These are phyloP conservation scores for Cheirogaleus medius DNA, from an alignment of 2,113 vertebrate species.

Conservation along the genomic window DNA sequence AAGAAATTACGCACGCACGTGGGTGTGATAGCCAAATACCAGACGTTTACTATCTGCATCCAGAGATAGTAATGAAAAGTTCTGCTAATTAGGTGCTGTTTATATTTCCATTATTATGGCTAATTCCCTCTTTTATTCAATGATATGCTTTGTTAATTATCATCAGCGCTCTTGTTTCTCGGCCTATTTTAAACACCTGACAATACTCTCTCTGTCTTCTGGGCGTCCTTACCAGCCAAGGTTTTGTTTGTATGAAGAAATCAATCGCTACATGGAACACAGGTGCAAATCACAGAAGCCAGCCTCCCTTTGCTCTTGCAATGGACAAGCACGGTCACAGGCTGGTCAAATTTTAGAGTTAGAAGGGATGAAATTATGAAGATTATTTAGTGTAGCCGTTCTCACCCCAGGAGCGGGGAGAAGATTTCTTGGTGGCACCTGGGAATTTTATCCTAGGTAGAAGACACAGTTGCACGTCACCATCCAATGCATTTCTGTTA, in stretches of 20 bases:
- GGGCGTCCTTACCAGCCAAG: not conserved
- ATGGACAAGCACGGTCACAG: not conserved
- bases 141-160: conserved; percentile 44
- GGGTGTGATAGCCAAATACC: conserved; percentile 35
- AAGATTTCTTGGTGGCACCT: not conserved
- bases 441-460: not conserved
- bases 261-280: not conserved
- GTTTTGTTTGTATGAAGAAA: conserved; percentile 39
- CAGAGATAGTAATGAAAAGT: conserved; percentile 45
- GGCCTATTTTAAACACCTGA: conserved; percentile 22
- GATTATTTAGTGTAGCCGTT: not conserved
- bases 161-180: conserved; percentile 21
- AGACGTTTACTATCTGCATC: not conserved
- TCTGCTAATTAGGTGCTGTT: conserved; percentile 67
- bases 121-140: conserved; percentile 63
- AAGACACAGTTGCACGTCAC: not conserved
- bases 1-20: not conserved
- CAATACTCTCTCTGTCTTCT: conserved; percentile 40
- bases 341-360: not conserved
- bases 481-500: not conserved
- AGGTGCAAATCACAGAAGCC: not conserved
- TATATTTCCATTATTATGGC: conserved; percentile 52
- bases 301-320: not conserved
- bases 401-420: not conserved
- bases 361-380: not conserved